Evolutionary conservation across 2,113 vertebrate species (phyloP), one percentile per base, ranked within the genome.

Genomic region (Mionectes macconnelli): DNA sequence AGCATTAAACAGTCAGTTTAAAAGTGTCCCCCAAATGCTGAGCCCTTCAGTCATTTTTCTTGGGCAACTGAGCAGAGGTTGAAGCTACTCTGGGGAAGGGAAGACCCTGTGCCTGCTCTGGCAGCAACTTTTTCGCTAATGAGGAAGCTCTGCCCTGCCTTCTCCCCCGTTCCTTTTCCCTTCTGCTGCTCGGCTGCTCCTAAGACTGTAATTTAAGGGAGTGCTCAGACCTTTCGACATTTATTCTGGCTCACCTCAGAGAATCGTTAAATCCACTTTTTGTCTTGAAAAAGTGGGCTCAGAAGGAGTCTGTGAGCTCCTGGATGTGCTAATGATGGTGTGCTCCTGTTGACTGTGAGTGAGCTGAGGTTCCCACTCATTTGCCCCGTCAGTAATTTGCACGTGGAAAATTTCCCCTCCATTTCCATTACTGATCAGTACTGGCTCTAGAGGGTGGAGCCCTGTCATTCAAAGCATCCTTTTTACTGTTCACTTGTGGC

Each of bases 291-390:
- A 72, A 63, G 6, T 30, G 18, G 17, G 6, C 23, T 86, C 53
- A 76, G 33, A 42, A 89, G 70, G 25, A 63, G 10, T 20, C 52
- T 35, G 23, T 30, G 50, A 90, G 67, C 56, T 68, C 70, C 62
- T 52, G 57, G 70, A 42, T 12, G 53, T 78, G 55, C 22, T 53
- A 17, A 21, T 33, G 7, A 27, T 15, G 20, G 14, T 47, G n/a
- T 42, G 28, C 5, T 73, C 9, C 31, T 42, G 9, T 49, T 2
- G 3, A 45, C 4, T 1, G 1, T 56, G 49, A 49, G 21, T 0
- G 6, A 57, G 42, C 24, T n/a, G 55, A 63, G n/a, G 12, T 24
- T 56, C 33, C 18, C n/a, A 10, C 17, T 62, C 14, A 45, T 49
- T 39, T 12, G 1, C 52, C 31, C 27, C 16, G 24, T 18, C 37